These are phyloP conservation scores for Acanthopleura granulata DNA, from an alignment of 2,888 invertebrate species.

Conservation along the genomic window DNA sequence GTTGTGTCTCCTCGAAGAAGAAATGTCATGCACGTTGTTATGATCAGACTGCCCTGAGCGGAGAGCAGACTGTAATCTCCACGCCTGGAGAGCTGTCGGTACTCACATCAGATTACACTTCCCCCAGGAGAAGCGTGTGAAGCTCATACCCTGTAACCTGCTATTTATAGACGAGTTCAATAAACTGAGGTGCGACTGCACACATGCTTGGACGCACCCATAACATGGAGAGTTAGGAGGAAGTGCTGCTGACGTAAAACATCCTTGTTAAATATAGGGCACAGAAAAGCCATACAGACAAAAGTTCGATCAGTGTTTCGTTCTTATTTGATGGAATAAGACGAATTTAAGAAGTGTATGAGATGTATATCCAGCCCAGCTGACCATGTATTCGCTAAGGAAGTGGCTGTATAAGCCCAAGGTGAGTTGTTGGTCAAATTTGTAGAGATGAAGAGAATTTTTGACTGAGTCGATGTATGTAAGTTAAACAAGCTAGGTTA, in stretches of 20 bases:
- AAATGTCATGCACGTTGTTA: neutral
- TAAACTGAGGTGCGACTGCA: too few species aligned
- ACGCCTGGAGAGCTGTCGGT: too few species aligned
- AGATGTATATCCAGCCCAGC: conserved; percentile 15
- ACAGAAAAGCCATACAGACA: neutral
- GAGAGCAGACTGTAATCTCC: neutral
- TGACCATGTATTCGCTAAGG: conserved; percentile 44
- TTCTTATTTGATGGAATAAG: neutral
- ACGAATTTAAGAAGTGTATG: conserved; percentile 10
- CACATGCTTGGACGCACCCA: too few species aligned
- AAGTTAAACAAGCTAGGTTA: neutral
- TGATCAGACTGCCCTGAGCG: neutral
- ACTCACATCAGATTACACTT: too few species aligned
- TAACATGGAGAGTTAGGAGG: conserved; percentile 2
- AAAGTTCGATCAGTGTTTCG: conserved; percentile 11
- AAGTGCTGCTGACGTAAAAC: conserved; percentile 17
- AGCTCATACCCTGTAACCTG: too few species aligned
- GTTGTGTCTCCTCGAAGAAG: neutral
- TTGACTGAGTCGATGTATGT: conserved; percentile 8
- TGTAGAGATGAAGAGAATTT: neutral
- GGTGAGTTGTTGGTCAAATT: conserved; percentile 35
- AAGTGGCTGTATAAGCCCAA: conserved; percentile 61
- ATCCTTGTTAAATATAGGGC: conserved; percentile 11
- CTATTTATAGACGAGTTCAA: too few species aligned
- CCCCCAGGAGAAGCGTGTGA: too few species aligned